Evolutionary conservation across 2,113 vertebrate genomes (phyloP), one percentile per base, ranked within the genome.

Genomic region (rabbit (Oryctolagus cuniculus)): DNA sequence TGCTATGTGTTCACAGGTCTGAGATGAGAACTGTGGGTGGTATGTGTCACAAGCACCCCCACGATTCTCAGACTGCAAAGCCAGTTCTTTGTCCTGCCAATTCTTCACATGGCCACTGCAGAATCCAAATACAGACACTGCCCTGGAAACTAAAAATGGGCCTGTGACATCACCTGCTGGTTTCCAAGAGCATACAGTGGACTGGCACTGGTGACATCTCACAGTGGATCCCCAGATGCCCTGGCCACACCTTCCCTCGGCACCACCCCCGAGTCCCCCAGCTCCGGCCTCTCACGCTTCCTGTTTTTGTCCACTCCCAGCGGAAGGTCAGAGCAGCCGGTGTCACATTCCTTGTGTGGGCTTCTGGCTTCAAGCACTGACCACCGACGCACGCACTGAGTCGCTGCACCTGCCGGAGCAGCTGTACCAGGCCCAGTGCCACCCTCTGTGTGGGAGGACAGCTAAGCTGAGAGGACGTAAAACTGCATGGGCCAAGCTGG

Each of bases 101-200:
- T 15, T 44, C 80, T 78, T 63, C n/a, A 25, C 27, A 55, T 11
- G 27, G 25, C 51, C 34, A 87, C 72, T 61, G 91, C 25, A 17
- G 93, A 96, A 74, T 74, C 31, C 67, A 87, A 61, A 87, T 11
- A 63, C 24, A 44, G 31, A 94, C n/a, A 2, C 27, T 61, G 77
- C 19, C 75, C 73, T 78, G 55, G 55, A 83, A 70, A 72, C 61
- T 10, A 90, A 44, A 93, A 90, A 10, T 10, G 11, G 9, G 34
- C 10, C 1, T 2, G 15, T 12, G 8, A 49, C n/a, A 73, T 49
- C 0, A 0, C 1, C 29, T 0, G 0, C 70, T 11, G 70, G 58
- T 88, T 96, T 82, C 29, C 85, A 15, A 51, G 31, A 9, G 13
- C 86, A 49, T 5, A 27, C 8, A 36, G 53, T 74, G 89, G 61